Evolutionary conservation across 2,888 invertebrate genomes (phyloP).

Genomic region (Melikaiella ostensackeni): DNA sequence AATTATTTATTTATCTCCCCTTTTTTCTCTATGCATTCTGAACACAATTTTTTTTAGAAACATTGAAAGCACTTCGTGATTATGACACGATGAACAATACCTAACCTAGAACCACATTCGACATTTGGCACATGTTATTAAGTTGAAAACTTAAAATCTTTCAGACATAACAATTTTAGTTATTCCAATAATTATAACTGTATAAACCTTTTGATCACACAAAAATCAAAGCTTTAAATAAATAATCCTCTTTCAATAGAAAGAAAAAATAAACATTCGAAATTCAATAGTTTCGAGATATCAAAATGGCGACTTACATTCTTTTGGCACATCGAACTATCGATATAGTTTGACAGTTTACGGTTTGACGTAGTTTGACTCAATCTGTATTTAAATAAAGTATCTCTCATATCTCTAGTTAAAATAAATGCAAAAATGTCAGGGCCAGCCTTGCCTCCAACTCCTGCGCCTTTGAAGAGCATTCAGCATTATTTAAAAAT

Average conservation of each 20-base stretch:
- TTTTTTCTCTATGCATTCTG: neutral
- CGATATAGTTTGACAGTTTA: neutral
- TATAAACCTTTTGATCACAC: too few species aligned
- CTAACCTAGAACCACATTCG: too few species aligned
- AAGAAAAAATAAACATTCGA: neutral
- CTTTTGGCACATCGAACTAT: too few species aligned
- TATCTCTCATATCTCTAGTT: neutral
- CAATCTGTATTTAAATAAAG: neutral
- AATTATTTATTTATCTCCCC: neutral
- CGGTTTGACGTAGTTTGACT: neutral
- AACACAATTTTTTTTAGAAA: neutral
- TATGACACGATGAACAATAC: too few species aligned
- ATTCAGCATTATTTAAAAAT: conserved; percentile 95
- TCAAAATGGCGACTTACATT: neutral
- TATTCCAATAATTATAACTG: too few species aligned
- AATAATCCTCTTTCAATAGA: neutral
- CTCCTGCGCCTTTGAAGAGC: conserved; percentile 88
- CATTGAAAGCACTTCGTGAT: too few species aligned
- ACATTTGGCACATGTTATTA: too few species aligned
- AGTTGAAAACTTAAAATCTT: too few species aligned
- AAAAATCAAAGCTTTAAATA: too few species aligned
- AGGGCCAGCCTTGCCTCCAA: conserved; percentile 81
- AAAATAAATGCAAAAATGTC: conserved; percentile 64
- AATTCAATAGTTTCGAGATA: neutral
- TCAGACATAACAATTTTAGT: too few species aligned